phyloP scores from a whole-genome alignment of 2,797 vertebrate species.

The Sciurus carolinensis region DNA sequence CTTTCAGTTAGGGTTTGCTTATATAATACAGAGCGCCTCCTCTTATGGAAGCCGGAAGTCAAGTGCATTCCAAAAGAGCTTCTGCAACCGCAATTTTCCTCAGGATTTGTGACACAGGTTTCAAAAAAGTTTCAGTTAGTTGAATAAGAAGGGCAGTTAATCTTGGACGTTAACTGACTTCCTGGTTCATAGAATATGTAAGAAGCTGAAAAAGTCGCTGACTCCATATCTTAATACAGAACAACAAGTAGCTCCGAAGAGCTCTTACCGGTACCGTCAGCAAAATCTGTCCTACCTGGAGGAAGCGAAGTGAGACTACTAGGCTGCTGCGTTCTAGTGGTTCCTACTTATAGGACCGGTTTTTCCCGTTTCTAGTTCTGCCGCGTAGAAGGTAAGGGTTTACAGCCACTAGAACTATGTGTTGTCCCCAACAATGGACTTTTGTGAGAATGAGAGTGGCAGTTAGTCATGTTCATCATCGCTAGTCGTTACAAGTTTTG shows the following conservation, averaged over 20 bases:
- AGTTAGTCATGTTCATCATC: background rate
- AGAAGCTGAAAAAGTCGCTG: rapidly evolving
- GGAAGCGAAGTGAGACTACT: background rate
- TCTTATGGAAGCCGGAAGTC: background rate
- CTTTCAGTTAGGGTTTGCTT: background rate
- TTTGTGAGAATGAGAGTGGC: constrained; percentile 70
- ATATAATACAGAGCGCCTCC: background rate
- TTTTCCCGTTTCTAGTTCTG: background rate
- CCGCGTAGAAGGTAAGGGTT: background rate
- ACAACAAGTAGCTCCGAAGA: background rate
- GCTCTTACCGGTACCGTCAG: background rate
- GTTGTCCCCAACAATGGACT: background rate
- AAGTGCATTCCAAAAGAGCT: background rate
- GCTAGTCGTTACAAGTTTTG: background rate
- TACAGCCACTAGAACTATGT: background rate
- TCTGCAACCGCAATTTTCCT: background rate
- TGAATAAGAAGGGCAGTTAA: background rate
- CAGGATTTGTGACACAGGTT: background rate
- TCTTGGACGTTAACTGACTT: rapidly evolving
- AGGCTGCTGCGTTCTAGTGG: constrained; percentile 82
- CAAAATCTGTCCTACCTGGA: constrained; percentile 10
- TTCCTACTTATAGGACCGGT: constrained; percentile 63
- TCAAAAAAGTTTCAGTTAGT: background rate
- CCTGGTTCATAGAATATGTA: rapidly evolving
- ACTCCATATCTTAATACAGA: rapidly evolving